Evolutionary conservation across 2,113 vertebrate genomes (phyloP).

Genomic region (Oryzias celebensis): DNA sequence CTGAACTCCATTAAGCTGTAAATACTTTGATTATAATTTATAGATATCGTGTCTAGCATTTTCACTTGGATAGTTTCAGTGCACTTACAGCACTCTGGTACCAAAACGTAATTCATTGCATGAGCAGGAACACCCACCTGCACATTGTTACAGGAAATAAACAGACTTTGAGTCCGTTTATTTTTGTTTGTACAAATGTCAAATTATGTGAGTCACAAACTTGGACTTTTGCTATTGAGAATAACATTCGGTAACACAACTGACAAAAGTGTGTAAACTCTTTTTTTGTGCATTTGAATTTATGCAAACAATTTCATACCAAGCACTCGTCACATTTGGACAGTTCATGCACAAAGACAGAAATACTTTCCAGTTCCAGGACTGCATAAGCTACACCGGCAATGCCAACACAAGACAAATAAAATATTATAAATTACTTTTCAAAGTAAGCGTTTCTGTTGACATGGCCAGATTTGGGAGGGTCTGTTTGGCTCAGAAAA

Average conservation of each 20-base stretch:
- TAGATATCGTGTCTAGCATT: constrained; percentile 19
- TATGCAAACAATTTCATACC: neutral
- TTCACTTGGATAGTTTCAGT: neutral
- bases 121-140: neutral
- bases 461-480: neutral
- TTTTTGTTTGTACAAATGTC: constrained; percentile 1
- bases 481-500: no score
- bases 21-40: constrained; percentile 35
- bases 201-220: constrained; percentile 9
- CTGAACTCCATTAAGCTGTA: constrained; percentile 34
- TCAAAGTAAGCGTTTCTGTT: neutral
- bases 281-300: neutral
- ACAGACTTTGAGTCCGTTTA: constrained; percentile 7
- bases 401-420: no score
- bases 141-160: neutral
- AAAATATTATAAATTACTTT: no score
- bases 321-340: constrained; percentile 32
- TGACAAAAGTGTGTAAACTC: constrained; percentile 20
- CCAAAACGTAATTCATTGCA: neutral
- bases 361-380: constrained; percentile 12
- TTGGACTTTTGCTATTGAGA: constrained; percentile 14
- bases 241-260: neutral
- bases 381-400: neutral
- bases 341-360: constrained; percentile 1
- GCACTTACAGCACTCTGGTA: no score